These are phyloP conservation scores for Zygothrica quintamaculata DNA, from an alignment of 2,888 invertebrate species.

Conservation along the genomic window DNA sequence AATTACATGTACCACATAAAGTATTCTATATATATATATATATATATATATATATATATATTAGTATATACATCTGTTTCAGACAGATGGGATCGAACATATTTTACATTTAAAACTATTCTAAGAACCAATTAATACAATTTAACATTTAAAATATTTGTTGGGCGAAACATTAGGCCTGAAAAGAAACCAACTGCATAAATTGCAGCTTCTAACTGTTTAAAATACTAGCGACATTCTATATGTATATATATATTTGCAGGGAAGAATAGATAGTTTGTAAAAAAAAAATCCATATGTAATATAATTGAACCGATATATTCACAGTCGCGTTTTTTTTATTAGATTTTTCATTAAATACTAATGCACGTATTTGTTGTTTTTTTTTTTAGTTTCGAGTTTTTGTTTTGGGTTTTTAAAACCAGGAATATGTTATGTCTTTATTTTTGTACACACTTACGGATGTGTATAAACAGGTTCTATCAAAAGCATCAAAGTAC, in stretches of 20 bases:
- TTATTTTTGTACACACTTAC: slow-evolving; percentile 41
- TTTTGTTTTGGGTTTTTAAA: slow-evolving; percentile 48
- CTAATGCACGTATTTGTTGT: slow-evolving; percentile 15
- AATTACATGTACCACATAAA: slow-evolving; percentile 57
- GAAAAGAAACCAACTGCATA: slow-evolving; percentile 48
- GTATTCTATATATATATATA: slow-evolving; percentile 23
- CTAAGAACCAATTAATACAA: slow-evolving; percentile 26
- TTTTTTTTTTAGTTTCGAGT: slow-evolving; percentile 27
- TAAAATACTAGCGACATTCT: slow-evolving; percentile 20
- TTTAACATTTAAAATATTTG: slow-evolving; percentile 34
- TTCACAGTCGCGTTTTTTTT: slow-evolving; percentile 34
- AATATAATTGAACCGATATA: slow-evolving; percentile 24
- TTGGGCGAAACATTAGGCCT: slow-evolving; percentile 36
- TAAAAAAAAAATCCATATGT: slow-evolving; percentile 20
- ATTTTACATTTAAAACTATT: slow-evolving; percentile 48
- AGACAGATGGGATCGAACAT: slow-evolving; percentile 30
- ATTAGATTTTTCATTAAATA: neutral
- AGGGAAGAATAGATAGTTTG: slow-evolving; percentile 15
- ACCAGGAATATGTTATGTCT: slow-evolving; percentile 72
- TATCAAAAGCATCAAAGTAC: slow-evolving; percentile 73
- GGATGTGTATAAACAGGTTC: slow-evolving; percentile 64
- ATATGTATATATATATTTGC: slow-evolving; percentile 18
- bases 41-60: slow-evolving; percentile 2
- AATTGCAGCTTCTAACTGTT: slow-evolving; percentile 26
- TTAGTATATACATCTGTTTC: slow-evolving; percentile 21